Percentiles rank a stretch among this genome's conserved stretches.
These are phyloP conservation scores for Caradrina clavipalpis DNA, from an alignment of 2,888 invertebrate species.

Conservation along the genomic window DNA sequence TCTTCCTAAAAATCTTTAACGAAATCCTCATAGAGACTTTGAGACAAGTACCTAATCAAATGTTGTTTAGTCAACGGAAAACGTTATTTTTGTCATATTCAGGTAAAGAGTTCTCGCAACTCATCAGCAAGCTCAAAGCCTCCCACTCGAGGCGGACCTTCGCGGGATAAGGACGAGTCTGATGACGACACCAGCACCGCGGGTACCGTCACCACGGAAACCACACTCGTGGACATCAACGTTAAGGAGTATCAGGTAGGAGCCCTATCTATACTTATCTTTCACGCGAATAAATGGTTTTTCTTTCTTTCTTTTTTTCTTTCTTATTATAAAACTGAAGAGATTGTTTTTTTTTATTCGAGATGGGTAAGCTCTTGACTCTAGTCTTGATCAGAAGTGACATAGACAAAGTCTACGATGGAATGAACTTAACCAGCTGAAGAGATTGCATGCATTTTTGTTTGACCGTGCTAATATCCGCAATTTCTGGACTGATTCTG, in stretches of 20 bases:
- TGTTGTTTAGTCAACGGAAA: background rate
- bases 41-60: no score
- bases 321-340: no score
- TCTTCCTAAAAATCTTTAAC: background rate
- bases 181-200: conserved; percentile 90
- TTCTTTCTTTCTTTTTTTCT: no score
- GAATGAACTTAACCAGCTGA: no score
- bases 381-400: no score
- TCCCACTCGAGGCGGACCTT: conserved; percentile 84
- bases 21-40: background rate
- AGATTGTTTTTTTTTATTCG: no score
- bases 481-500: no score
- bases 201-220: conserved; percentile 93
- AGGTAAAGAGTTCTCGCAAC: conserved; percentile 87
- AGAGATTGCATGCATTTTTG: no score
- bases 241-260: conserved; percentile 91
- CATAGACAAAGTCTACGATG: no score
- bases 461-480: no score
- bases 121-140: conserved; percentile 78
- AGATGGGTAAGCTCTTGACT: no score
- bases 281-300: no score
- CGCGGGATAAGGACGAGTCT: conserved; percentile 85
- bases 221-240: conserved; percentile 92
- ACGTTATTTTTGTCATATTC: conserved; percentile 8
- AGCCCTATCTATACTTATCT: background rate